A percentile compares a stretch with the other conserved stretches of the same genome.
phyloP scores from a whole-genome alignment of 2,113 vertebrate species.

The Gasterosteus aculeatus region DNA sequence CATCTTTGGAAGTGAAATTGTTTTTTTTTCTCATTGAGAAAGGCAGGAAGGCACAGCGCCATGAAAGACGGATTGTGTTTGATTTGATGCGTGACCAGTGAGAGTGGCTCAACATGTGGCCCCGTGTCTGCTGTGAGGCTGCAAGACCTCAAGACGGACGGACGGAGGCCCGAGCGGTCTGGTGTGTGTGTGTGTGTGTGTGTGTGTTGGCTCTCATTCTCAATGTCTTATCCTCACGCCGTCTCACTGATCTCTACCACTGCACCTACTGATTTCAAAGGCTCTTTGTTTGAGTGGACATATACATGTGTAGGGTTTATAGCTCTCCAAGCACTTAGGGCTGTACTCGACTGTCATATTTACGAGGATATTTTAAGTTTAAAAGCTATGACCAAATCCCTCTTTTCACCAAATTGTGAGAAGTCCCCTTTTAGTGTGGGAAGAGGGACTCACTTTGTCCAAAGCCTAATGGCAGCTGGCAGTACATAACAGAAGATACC shows the following conservation, averaged over 20 bases:
- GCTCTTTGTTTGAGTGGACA: neutral
- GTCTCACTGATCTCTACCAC: constrained; percentile 24
- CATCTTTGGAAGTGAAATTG: constrained; percentile 9
- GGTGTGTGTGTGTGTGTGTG: no score
- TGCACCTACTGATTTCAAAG: constrained; percentile 31
- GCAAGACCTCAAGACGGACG: constrained; percentile 27
- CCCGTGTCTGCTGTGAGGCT: constrained; percentile 20
- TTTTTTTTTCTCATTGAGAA: neutral
- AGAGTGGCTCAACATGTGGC: constrained; percentile 29
- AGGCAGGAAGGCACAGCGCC: neutral
- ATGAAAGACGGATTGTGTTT: neutral
- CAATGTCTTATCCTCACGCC: constrained; percentile 10
- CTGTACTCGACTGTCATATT: constrained; percentile 20
- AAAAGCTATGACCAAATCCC: constrained; percentile 33
- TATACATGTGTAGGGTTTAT: constrained; percentile 41
- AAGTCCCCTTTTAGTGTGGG: constrained; percentile 58
- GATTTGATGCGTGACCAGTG: neutral
- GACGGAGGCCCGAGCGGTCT: constrained; percentile 26
- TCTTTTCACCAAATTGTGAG: constrained; percentile 47
- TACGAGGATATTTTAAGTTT: constrained; percentile 52
- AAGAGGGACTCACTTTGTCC: constrained; percentile 34
- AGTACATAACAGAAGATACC: constrained; percentile 47
- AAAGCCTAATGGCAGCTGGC: constrained; percentile 49
- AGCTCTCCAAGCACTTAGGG: constrained; percentile 1
- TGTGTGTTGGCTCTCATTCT: constrained; percentile 39